Conservation (phyloP, 2,113 vertebrate genomes). For the Crotalus viridis region DNA sequence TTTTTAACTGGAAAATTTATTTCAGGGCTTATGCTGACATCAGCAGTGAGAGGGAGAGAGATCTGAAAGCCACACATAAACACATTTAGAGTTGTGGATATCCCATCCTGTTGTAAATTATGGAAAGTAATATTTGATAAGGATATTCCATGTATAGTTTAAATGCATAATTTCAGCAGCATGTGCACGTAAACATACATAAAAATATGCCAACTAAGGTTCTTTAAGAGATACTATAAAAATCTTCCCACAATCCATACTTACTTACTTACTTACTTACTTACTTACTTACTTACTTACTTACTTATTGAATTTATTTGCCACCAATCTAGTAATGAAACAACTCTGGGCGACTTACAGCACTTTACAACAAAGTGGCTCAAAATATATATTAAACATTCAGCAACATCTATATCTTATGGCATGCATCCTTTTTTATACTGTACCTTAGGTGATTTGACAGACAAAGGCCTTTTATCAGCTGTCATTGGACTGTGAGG, state of each 20-base stretch:
- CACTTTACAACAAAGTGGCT: neutral
- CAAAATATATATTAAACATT: neutral
- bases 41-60: neutral
- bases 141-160: neutral
- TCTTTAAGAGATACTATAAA: neutral
- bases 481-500: slow-evolving; percentile 81
- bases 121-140: neutral
- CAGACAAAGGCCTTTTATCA: slow-evolving; percentile 83
- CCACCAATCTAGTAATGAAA: neutral
- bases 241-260: neutral
- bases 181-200: neutral
- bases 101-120: neutral
- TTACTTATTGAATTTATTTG: neutral
- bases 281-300: neutral
- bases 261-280: neutral
- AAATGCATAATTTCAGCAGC: neutral
- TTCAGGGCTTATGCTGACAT: neutral
- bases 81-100: neutral
- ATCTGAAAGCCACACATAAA: neutral
- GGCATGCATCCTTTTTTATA: neutral
- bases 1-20: neutral
- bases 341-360: no score
- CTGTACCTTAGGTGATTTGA: slow-evolving; percentile 86
- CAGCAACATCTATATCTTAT: neutral
- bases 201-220: neutral